Conservation (phyloP, 2,797 vertebrate genomes). For the Galagoides demidoff region DNA sequence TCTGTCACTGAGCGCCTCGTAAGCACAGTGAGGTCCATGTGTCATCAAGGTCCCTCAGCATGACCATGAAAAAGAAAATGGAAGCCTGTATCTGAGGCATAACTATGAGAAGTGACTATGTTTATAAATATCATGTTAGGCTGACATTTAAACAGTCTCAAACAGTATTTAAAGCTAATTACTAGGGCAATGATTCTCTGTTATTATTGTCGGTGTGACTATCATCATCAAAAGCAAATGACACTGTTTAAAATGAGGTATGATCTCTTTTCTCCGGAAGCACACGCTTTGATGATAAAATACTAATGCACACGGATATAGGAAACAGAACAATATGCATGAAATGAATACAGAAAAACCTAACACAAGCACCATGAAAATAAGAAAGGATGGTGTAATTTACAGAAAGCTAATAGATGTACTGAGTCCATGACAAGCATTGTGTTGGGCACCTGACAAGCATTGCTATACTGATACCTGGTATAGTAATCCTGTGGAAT, state of each 20-base stretch:
- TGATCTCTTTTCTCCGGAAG: neutral
- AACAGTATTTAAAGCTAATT: slow-evolving; percentile 45
- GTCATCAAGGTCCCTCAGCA: neutral
- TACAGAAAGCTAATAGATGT: neutral
- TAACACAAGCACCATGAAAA: neutral
- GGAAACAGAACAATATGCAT: neutral
- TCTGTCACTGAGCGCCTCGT: slow-evolving; percentile 37
- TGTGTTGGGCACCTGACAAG: neutral
- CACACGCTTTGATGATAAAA: neutral
- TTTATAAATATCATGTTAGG: neutral
- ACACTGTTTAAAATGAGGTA: neutral
- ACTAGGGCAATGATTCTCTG: neutral
- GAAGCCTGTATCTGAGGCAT: neutral
- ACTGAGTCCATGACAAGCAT: neutral
- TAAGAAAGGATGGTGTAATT: neutral
- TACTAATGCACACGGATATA: neutral
- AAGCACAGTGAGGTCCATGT: neutral
- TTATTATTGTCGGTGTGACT: neutral
- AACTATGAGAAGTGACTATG: neutral
- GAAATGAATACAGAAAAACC: neutral
- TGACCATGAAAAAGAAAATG: slow-evolving; percentile 33
- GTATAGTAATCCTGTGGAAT: neutral
- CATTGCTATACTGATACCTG: neutral
- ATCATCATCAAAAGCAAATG: slow-evolving; percentile 18
- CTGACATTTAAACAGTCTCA: neutral